Percentiles rank a stretch among this genome's conserved stretches.
Conservation (phyloP, 2,797 vertebrate genomes). For the Danio jaintianensis region DNA sequence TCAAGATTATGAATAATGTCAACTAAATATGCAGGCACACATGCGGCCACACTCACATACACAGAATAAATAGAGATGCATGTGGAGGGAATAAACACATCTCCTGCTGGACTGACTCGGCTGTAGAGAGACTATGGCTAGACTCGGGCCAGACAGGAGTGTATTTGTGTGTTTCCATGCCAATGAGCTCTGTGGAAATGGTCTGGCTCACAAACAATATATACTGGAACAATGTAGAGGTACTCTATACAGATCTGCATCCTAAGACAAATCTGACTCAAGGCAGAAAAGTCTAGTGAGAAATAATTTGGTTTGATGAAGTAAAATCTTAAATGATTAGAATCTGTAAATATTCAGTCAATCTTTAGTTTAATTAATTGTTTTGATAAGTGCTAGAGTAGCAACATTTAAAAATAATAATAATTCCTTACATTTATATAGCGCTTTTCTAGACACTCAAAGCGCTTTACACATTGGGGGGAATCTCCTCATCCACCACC, state of each 20-base stretch:
- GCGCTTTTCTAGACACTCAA: no score
- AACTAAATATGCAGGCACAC: not conserved
- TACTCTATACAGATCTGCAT: not conserved
- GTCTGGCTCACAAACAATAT: not conserved
- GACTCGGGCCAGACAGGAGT: not conserved
- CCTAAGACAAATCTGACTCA: not conserved
- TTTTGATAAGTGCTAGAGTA: no score
- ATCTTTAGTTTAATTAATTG: not conserved
- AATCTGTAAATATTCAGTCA: not conserved
- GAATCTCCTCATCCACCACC: no score
- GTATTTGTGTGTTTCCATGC: slow-evolving; percentile 30
- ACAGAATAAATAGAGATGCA: not conserved
- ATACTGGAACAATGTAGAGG: not conserved
- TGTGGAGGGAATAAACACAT: not conserved
- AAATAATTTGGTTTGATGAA: not conserved
- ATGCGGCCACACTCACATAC: not conserved
- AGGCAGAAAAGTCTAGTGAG: not conserved
- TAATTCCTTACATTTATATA: no score
- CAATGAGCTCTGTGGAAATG: slow-evolving; percentile 17
- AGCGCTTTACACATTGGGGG: no score
- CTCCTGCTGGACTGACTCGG: not conserved
- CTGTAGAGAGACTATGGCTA: not conserved
- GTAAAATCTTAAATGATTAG: not conserved
- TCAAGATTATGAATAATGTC: slow-evolving; percentile 10
- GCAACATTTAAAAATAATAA: no score